Base-by-base conservation (phyloP, 2,113 vertebrate species). In the Microtus montanus region DNA sequence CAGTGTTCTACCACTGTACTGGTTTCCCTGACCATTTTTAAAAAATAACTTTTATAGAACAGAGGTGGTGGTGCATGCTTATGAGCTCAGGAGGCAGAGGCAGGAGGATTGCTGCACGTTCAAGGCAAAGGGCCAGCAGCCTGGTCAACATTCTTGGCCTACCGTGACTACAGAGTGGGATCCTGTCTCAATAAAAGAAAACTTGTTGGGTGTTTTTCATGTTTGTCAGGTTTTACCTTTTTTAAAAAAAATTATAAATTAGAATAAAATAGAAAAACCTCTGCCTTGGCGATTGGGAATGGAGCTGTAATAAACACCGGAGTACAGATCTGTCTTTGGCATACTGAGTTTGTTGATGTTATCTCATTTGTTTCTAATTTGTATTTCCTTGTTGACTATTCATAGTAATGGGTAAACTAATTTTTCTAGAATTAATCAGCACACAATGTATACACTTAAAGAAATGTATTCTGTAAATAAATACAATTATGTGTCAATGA, bases 261-360 rank as follows among this genome's bases (percentile, higher is more conserved):
- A 89, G 3, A 92, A 87, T 13, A 30, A 47, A 93, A 15, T 90
- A 82, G n/a, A 91, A 96, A 58, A 78, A 38, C 80, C 28, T 89
- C 44, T 54, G 10, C 63, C 33, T 79, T 79, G 66, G 13, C 19
- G 11, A 4, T 71, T 79, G 64, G 47, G 86, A 89, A 26, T 41
- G 9, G 12, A 17, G 2, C 70, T 94, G 28, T 24, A 68, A 66
- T 68, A 66, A 73, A 74, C 73, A 73, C 64, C n/a, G 5, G 44
- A 74, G 17, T 35, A 47, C 35, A 22, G 35, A 12, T 35, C 68
- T 93, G 26, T 89, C 54, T 33, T 19, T 26, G 20, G 33, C 28
- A 35, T 75, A 54, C 61, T 83, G 35, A 84, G 52, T 83, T 54
- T 30, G 64, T 75, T 66, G 17, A 14, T 75, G 2, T 6, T 68